phyloP scores from a whole-genome alignment of 2,797 vertebrate genomes.

The Parauchenoglanis ngamensis region DNA sequence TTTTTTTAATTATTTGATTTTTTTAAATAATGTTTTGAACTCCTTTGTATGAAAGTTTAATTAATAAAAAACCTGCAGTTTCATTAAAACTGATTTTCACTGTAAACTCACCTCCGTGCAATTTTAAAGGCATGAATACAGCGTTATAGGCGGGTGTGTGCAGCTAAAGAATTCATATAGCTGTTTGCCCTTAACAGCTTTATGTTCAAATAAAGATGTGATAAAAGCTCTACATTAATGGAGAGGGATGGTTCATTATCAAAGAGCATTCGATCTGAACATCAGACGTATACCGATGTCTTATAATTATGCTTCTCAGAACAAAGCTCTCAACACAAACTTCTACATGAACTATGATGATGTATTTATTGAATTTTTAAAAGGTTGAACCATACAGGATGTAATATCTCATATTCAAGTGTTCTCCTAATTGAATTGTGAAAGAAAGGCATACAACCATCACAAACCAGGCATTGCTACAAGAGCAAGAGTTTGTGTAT shows the following conservation, averaged over 20 bases:
- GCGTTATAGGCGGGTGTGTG: neutral
- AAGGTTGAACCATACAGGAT: neutral
- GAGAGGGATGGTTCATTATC: constrained; percentile 6
- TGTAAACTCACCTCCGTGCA: neutral
- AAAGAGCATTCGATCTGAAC: neutral
- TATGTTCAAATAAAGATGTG: constrained; percentile 2
- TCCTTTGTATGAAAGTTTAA: neutral
- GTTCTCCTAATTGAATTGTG: neutral
- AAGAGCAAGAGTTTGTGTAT: constrained; percentile 8
- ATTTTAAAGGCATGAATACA: neutral
- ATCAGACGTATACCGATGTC: neutral
- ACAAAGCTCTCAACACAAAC: neutral
- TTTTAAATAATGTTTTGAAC: neutral
- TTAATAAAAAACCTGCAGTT: neutral
- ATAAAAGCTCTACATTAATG: neutral
- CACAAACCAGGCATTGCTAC: constrained; percentile 2
- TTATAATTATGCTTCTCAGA: constrained; percentile 2
- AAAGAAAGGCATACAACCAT: neutral
- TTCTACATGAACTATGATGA: neutral
- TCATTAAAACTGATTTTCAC: neutral
- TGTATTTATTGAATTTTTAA: constrained; percentile 14
- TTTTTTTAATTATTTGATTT: neutral
- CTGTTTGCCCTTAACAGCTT: neutral
- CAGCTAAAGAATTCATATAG: neutral
- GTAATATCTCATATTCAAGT: neutral